Conservation (phyloP, 2,888 invertebrate genomes). For the Aporophyla lueneburgensis region DNA sequence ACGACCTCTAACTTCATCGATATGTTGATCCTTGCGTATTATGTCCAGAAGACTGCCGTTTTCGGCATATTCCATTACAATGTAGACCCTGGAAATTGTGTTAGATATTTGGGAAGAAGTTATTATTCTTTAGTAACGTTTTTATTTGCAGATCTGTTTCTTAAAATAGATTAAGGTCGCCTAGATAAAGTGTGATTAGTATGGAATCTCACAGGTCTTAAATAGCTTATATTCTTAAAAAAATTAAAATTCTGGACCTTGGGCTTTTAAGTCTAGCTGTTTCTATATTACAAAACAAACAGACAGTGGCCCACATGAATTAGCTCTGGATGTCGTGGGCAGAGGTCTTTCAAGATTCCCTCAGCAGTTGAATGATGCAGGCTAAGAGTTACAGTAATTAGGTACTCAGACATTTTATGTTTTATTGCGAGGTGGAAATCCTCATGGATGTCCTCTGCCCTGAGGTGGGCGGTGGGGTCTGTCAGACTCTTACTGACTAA, state of each 20-base stretch:
- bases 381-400: neutral
- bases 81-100: slow-evolving; percentile 92
- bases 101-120: neutral
- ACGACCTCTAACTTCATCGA: slow-evolving; percentile 93
- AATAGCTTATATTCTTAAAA: neutral
- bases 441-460: too few relatives aligned
- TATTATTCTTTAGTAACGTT: neutral
- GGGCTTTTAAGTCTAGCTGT: neutral
- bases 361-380: neutral
- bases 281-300: neutral
- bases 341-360: neutral
- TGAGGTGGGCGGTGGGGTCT: too few relatives aligned
- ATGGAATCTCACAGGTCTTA: neutral
- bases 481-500: too few relatives aligned
- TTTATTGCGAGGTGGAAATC: too few relatives aligned
- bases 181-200: neutral
- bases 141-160: neutral
- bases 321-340: neutral
- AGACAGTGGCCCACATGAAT: neutral
- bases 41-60: slow-evolving; percentile 95
- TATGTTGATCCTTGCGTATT: slow-evolving; percentile 93
- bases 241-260: neutral
- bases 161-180: neutral
- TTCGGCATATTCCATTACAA: slow-evolving; percentile 96
- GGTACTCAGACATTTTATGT: neutral